A percentile compares a stretch with the other conserved stretches of the same genome.
phyloP scores from a whole-genome alignment of 2,113 vertebrate species.

The Amblyornis subalaris region DNA sequence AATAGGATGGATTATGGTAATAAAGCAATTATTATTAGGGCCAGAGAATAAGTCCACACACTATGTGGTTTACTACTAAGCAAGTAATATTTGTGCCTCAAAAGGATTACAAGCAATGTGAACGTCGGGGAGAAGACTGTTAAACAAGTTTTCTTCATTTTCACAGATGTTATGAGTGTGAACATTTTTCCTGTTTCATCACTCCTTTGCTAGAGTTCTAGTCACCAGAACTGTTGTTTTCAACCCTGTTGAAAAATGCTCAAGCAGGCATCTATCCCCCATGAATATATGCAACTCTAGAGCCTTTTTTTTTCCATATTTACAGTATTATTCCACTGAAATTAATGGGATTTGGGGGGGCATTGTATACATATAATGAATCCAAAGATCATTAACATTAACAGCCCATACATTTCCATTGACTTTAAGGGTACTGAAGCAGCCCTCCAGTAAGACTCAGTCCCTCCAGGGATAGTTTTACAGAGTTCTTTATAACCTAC shows the following conservation, averaged over 20 bases:
- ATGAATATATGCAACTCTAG: not conserved
- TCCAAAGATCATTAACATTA: not conserved
- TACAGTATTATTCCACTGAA: not conserved
- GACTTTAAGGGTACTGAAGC: not conserved
- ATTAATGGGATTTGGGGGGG: not conserved
- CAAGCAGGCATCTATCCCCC: not conserved
- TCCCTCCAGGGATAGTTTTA: not conserved
- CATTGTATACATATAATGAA: not conserved
- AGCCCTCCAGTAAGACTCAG: not conserved
- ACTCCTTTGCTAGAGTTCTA: not conserved
- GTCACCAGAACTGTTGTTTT: not conserved
- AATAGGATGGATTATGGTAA: not conserved
- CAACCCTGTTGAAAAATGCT: not conserved
- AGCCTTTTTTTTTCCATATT: not conserved
- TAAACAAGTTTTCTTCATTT: not conserved
- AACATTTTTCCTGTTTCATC: not conserved
- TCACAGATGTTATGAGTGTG: not conserved
- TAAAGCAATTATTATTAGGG: not conserved
- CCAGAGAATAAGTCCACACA: not conserved
- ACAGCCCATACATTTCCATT: not conserved
- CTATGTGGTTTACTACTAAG: not conserved
- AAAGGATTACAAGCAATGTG: not conserved
- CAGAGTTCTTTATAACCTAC: not conserved
- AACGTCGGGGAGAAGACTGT: not conserved
- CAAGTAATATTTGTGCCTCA: not conserved